These are phyloP conservation scores for Plagodis pulveraria DNA, from an alignment of 2,888 invertebrate species.

Conservation along the genomic window DNA sequence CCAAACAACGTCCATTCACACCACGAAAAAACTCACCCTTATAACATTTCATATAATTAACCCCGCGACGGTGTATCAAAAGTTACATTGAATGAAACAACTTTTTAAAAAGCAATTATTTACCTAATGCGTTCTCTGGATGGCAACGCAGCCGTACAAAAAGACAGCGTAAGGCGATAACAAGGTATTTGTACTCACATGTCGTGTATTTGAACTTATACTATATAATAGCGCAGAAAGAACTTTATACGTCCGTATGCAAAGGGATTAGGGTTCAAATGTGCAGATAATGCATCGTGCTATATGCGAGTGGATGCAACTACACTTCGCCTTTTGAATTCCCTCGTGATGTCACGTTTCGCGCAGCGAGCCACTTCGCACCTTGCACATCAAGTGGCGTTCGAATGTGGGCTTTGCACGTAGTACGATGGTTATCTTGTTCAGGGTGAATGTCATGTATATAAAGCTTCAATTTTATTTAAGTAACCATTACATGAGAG, in stretches of 20 bases:
- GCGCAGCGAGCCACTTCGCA: conserved; percentile 39
- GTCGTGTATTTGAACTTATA: too few relatives aligned
- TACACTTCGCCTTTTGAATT: conserved; percentile 31
- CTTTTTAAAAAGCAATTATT: too few relatives aligned
- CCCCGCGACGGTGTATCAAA: conserved; percentile 7
- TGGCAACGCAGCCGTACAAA: conserved; percentile 21
- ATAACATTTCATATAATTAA: background rate
- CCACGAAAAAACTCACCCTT: background rate
- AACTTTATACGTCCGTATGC: conserved; percentile 6
- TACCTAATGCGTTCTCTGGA: conserved; percentile 9
- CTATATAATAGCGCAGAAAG: background rate
- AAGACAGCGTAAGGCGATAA: conserved; percentile 19
- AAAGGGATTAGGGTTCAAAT: conserved; percentile 19
- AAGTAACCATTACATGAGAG: conserved; percentile 13
- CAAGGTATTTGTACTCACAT: background rate
- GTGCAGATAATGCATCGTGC: conserved; percentile 7
- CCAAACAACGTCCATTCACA: conserved; percentile 4
- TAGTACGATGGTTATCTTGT: conserved; percentile 30
- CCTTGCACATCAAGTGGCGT: conserved; percentile 39
- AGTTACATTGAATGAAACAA: background rate
- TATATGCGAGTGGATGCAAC: conserved; percentile 20
- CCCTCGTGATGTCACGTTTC: conserved; percentile 40
- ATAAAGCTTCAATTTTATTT: conserved; percentile 16
- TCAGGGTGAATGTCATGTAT: conserved; percentile 28
- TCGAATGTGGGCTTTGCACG: conserved; percentile 30